These are phyloP conservation scores for Thereva unica DNA, from an alignment of 2,888 invertebrate species.

Conservation along the genomic window DNA sequence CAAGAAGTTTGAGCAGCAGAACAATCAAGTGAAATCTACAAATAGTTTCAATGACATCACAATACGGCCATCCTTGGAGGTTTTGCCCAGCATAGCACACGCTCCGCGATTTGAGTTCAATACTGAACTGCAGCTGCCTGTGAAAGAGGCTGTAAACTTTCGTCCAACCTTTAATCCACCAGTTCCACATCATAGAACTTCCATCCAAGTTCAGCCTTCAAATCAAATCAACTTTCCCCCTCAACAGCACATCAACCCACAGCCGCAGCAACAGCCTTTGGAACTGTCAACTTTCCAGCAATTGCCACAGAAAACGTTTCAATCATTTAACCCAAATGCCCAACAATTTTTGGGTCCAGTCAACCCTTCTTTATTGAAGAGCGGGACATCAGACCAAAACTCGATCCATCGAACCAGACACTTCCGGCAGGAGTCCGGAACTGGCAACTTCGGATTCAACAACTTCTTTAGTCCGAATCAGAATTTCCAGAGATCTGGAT, in stretches of 20 bases:
- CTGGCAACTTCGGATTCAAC: conserved; percentile 69
- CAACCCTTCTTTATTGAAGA: conserved; percentile 46
- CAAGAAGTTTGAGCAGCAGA: conserved; percentile 41
- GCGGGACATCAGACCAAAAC: conserved; percentile 46
- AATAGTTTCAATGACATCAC: conserved; percentile 44
- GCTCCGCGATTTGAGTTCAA: conserved; percentile 49
- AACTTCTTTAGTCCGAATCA: conserved; percentile 46
- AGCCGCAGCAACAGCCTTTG: conserved; percentile 43
- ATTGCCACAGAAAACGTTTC: conserved; percentile 50
- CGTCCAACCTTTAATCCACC: conserved; percentile 45
- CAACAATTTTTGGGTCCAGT: conserved; percentile 43
- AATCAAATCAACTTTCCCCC: conserved; percentile 53
- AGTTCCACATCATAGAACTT: conserved; percentile 21
- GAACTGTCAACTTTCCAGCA: conserved; percentile 50
- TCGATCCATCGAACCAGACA: conserved; percentile 55
- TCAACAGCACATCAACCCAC: conserved; percentile 43
- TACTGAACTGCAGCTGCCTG: conserved; percentile 63
- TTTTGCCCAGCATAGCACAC: conserved; percentile 54
- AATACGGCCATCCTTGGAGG: conserved; percentile 56
- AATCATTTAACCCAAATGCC: conserved; percentile 47
- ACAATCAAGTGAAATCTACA: conserved; percentile 43
- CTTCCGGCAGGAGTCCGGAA: conserved; percentile 63
- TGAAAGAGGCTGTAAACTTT: conserved; percentile 62
- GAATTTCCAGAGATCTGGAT: neutral
- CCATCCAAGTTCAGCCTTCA: conserved; percentile 52